These are phyloP conservation scores for Bos javanicus DNA, from an alignment of 2,113 vertebrate species.

Conservation along the genomic window DNA sequence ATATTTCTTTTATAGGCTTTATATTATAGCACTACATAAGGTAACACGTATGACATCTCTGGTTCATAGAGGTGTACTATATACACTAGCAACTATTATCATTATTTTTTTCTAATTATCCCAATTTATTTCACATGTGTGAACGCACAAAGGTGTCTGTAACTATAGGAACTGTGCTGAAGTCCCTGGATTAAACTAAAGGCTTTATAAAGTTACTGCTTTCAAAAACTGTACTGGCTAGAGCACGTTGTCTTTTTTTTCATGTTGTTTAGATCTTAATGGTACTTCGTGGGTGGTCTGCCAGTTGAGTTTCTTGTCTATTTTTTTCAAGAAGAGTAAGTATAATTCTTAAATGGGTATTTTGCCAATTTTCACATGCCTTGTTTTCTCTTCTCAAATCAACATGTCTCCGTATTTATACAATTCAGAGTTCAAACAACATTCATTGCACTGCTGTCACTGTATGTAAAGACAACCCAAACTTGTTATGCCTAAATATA, in stretches of 20 bases:
- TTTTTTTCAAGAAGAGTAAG: constrained; percentile 36
- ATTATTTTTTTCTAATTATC: neutral
- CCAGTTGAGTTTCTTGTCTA: constrained; percentile 1
- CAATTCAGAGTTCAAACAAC: constrained; percentile 59
- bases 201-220: constrained; percentile 39
- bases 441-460: constrained; percentile 48
- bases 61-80: neutral
- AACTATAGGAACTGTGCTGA: constrained; percentile 17
- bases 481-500: constrained; percentile 52
- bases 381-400: constrained; percentile 70
- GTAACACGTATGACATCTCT: neutral
- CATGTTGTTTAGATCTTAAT: constrained; percentile 52
- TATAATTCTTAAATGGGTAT: constrained; percentile 55
- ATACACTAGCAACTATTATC: neutral
- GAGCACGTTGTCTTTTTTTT: neutral
- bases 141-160: neutral
- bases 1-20: neutral
- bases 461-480: constrained; percentile 48
- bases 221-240: neutral
- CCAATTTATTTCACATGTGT: neutral
- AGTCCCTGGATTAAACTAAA: constrained; percentile 26
- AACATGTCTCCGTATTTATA: constrained; percentile 66
- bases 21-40: neutral
- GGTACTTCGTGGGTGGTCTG: constrained; percentile 52
- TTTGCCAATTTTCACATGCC: constrained; percentile 67